Conservation (phyloP, 2,113 vertebrate genomes). For the Gasterosteus nipponicus region DNA sequence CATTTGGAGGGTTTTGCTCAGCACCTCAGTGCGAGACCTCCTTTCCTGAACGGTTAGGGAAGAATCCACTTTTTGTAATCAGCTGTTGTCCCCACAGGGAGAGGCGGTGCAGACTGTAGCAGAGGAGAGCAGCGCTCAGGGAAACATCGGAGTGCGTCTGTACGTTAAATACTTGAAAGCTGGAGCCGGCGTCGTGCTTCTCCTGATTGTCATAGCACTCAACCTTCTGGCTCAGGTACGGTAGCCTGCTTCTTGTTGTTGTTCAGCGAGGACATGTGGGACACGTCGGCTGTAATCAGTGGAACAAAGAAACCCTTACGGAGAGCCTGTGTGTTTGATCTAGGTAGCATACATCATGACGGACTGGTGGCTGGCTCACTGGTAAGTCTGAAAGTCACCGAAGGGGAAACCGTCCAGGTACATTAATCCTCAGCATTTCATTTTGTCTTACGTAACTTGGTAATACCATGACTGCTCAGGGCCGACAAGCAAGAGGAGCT, state of each 20-base stretch:
- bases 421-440: background rate
- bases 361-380: slow-evolving; percentile 98
- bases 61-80: background rate
- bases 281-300: no score
- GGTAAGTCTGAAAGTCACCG: slow-evolving; percentile 80
- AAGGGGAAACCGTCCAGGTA: no score
- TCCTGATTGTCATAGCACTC: slow-evolving; percentile 81
- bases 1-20: no score
- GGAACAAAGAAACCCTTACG: background rate
- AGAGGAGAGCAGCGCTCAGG: slow-evolving; percentile 89
- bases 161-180: slow-evolving; percentile 91
- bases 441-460: background rate
- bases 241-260: background rate
- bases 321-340: background rate
- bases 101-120: slow-evolving; percentile 77
- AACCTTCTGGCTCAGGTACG: slow-evolving; percentile 88
- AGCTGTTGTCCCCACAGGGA: slow-evolving; percentile 75
- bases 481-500: slow-evolving; percentile 73
- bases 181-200: slow-evolving; percentile 80
- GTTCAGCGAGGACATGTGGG: background rate
- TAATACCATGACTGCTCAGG: slow-evolving; percentile 50
- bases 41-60: no score
- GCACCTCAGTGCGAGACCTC: no score
- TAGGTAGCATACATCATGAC: slow-evolving; percentile 89
- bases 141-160: slow-evolving; percentile 81